These are phyloP conservation scores for Cotesia congregata DNA, from an alignment of 2,888 invertebrate genomes.

Conservation along the genomic window DNA sequence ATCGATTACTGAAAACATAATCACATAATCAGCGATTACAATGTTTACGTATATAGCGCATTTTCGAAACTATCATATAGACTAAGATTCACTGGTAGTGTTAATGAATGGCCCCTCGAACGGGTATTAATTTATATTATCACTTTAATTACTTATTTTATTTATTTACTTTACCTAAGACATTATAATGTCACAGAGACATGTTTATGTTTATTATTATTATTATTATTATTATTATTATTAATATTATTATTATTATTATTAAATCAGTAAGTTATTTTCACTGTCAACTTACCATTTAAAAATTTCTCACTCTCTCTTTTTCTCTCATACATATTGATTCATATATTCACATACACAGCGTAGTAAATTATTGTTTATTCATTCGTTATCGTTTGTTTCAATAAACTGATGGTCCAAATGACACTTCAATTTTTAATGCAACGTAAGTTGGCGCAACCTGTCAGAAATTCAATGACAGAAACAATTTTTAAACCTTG, in stretches of 20 bases:
- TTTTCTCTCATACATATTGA: conserved; percentile 20
- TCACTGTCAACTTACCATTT: conserved; percentile 24
- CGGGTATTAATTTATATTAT: conserved; percentile 46
- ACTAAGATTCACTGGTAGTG: conserved; percentile 45
- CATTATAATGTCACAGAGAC: conserved; percentile 11
- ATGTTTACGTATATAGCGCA: conserved; percentile 42
- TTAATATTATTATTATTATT: background rate
- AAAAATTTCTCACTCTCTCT: background rate
- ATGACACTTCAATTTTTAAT: conserved; percentile 46
- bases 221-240: no score
- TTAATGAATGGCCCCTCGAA: conserved; percentile 58
- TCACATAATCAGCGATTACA: conserved; percentile 42
- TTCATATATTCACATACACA: conserved; percentile 25
- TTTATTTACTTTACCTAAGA: conserved; percentile 35
- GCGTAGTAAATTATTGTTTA: background rate
- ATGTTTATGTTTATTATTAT: background rate
- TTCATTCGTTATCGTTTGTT: conserved; percentile 12
- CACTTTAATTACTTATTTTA: conserved; percentile 24
- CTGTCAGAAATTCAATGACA: conserved; percentile 9
- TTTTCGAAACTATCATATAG: conserved; percentile 45
- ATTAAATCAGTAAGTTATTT: conserved; percentile 32
- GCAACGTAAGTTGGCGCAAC: conserved; percentile 46
- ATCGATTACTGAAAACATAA: conserved; percentile 38
- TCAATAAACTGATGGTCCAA: conserved; percentile 28
- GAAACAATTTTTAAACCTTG: background rate